phyloP scores from a whole-genome alignment of 1,140 invertebrate genomes.

The Drosophila cardini region DNA sequence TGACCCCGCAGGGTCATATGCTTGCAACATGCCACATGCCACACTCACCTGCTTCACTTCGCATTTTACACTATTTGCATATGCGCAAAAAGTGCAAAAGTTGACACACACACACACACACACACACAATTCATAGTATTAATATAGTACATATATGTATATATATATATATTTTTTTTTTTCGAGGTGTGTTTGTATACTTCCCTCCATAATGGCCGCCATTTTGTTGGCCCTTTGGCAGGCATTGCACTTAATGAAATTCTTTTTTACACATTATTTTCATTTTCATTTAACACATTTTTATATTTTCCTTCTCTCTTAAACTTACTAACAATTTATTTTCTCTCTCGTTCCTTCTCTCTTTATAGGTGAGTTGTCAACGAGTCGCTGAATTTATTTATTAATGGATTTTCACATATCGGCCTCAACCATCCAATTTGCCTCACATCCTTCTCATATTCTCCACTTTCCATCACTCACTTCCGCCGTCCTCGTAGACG shows the following conservation, averaged over 20 bases:
- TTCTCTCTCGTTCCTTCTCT: constrained; percentile 24
- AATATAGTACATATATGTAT: constrained; percentile 43
- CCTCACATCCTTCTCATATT: too few relatives aligned
- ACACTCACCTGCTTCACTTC: constrained; percentile 30
- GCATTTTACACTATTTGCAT: constrained; percentile 78
- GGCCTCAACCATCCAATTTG: constrained; percentile 13
- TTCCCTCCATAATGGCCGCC: constrained; percentile 55
- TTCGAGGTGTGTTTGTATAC: constrained; percentile 21
- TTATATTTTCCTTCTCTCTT: constrained; percentile 19
- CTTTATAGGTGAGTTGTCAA: constrained; percentile 75
- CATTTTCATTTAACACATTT: constrained; percentile 32
- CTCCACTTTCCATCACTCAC: background rate
- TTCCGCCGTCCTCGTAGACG: background rate
- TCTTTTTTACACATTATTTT: constrained; percentile 43
- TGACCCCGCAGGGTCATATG: background rate
- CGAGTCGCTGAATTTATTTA: constrained; percentile 66
- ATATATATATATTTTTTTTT: constrained; percentile 28
- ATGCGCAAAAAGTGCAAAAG: constrained; percentile 80
- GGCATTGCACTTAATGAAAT: constrained; percentile 78
- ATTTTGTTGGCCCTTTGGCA: constrained; percentile 64
- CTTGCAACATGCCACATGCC: constrained; percentile 2
- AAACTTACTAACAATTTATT: background rate
- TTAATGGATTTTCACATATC: constrained; percentile 76
- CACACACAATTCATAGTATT: constrained; percentile 29
- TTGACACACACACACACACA: constrained; percentile 64